A percentile compares a stretch with the other conserved stretches of the same genome.
Conservation (phyloP, 2,888 invertebrate genomes). For the Drosophila longiperda region DNA sequence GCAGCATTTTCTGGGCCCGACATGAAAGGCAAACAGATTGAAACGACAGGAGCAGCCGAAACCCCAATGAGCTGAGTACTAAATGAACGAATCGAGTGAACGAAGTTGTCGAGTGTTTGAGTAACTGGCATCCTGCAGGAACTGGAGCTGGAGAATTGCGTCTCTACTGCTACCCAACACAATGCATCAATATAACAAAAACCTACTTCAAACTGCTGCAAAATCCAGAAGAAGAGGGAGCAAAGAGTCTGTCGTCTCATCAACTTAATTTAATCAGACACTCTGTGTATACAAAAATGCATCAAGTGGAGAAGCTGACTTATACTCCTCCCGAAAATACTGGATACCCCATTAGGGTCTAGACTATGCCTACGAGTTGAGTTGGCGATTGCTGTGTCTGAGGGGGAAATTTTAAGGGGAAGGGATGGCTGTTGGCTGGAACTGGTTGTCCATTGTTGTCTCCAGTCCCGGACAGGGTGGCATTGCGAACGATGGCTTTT, state of each 20-base stretch:
- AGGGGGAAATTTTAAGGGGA: not conserved
- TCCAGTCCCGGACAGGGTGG: conserved; percentile 1
- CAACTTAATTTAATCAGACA: conserved; percentile 83
- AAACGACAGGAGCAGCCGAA: conserved; percentile 53
- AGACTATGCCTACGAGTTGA: conserved; percentile 67
- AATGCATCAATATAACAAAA: conserved; percentile 79
- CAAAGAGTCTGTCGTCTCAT: conserved; percentile 57
- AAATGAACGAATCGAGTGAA: conserved; percentile 69
- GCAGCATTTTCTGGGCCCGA: conserved; percentile 32
- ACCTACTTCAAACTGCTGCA: conserved; percentile 63
- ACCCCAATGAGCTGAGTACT: conserved; percentile 60
- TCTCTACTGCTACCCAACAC: conserved; percentile 54
- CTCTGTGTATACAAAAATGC: conserved; percentile 79
- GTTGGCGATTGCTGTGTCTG: conserved; percentile 7
- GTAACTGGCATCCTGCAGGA: conserved; percentile 57
- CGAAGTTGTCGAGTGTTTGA: conserved; percentile 72
- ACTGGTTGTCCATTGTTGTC: conserved; percentile 18
- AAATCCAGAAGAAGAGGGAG: not conserved
- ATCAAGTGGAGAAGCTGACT: conserved; percentile 49
- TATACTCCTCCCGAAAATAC: conserved; percentile 8
- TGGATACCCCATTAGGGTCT: conserved; percentile 34
- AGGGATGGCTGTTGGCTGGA: conserved; percentile 15
- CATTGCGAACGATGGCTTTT: conserved; percentile 22
- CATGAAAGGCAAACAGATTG: conserved; percentile 67
- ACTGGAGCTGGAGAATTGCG: conserved; percentile 34